Conservation (phyloP, 2,888 invertebrate species). For the Copidosoma aretas region DNA sequence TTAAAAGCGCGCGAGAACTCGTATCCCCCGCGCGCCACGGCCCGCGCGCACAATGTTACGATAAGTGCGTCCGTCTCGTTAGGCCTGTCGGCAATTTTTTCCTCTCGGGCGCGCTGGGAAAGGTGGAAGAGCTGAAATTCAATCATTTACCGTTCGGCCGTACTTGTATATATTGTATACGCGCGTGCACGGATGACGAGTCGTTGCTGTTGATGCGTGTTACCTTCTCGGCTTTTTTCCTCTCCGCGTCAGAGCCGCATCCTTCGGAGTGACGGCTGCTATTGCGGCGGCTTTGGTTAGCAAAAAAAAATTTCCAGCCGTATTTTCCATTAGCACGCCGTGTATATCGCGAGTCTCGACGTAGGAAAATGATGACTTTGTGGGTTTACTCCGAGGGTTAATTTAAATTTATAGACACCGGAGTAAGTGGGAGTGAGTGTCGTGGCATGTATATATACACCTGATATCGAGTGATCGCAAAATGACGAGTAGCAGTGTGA, state of each 20-base stretch:
- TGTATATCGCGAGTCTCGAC: not conserved
- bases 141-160: conserved; percentile 22
- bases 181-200: not conserved
- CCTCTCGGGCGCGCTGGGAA: not conserved
- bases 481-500: no score
- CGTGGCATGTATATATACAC: no score
- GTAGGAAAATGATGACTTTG: no score
- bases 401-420: no score
- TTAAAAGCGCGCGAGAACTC: no score
- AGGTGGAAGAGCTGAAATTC: conserved; percentile 10
- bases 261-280: conserved; percentile 11
- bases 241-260: no score
- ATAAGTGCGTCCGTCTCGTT: conserved; percentile 29
- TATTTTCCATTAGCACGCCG: conserved; percentile 1
- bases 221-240: not conserved
- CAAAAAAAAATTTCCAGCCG: conserved; percentile 23
- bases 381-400: no score
- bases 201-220: not conserved
- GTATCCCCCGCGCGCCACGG: no score
- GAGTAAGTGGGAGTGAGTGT: no score
- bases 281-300: conserved; percentile 14
- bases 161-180: not conserved
- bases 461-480: no score
- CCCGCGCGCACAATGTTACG: not conserved
- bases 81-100: conserved; percentile 16